Conservation (phyloP, 2,888 invertebrate species). For the Diadegma fenestrale region DNA sequence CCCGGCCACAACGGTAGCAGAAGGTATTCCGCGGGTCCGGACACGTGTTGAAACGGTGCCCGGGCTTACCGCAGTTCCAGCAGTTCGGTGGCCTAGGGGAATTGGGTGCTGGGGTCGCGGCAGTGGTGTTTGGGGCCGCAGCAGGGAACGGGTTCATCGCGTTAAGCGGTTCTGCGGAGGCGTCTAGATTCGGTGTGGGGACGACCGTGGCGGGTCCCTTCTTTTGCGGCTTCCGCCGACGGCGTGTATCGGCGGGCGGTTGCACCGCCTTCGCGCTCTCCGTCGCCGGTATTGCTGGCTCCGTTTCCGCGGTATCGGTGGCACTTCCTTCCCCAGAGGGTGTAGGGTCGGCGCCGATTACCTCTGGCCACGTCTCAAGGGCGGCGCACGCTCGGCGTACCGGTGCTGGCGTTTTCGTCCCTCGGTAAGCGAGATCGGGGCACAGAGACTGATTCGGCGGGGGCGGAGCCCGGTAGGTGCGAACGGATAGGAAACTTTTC, state of each 20-base stretch:
- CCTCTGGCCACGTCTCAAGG: background rate
- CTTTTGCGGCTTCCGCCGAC: too few relatives aligned
- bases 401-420: background rate
- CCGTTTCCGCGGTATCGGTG: too few relatives aligned
- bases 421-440: background rate
- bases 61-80: constrained; percentile 9
- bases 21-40: background rate
- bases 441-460: constrained; percentile 10
- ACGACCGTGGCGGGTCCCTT: background rate
- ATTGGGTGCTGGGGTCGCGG: background rate
- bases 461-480: constrained; percentile 4
- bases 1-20: constrained; percentile 4
- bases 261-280: background rate
- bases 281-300: too few relatives aligned
- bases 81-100: background rate
- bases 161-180: background rate
- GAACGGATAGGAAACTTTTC: background rate
- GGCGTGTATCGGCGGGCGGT: too few relatives aligned
- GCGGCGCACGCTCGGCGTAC: background rate
- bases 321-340: background rate
- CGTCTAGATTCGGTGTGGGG: background rate
- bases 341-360: background rate
- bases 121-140: background rate
- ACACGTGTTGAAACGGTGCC: background rate
- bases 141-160: background rate